A percentile compares a stretch with the other conserved stretches of the same genome.
phyloP scores from a whole-genome alignment of 2,888 invertebrate species.

The Rhopalosiphum nymphaeae region DNA sequence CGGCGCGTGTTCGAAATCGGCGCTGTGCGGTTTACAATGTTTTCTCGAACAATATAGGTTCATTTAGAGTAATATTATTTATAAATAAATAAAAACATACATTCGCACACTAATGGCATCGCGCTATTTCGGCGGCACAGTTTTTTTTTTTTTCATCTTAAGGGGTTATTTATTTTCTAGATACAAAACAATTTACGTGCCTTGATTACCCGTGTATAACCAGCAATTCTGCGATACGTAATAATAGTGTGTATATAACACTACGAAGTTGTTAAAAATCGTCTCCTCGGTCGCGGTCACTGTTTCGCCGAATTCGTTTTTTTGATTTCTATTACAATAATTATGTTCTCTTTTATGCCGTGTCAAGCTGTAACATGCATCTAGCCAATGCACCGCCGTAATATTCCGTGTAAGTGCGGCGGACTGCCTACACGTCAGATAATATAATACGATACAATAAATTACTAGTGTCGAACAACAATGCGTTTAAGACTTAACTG shows the following conservation, averaged over 20 bases:
- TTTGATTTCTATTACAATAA: neutral
- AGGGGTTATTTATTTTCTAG: neutral
- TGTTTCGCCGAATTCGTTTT: neutral
- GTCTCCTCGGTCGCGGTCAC: neutral
- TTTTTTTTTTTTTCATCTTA: neutral
- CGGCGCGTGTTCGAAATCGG: neutral
- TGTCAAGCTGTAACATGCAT: neutral
- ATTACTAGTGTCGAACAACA: constrained; percentile 7
- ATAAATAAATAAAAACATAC: neutral
- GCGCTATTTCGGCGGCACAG: neutral
- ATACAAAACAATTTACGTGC: neutral
- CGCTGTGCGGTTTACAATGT: neutral
- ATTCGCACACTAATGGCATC: neutral
- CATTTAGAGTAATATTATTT: neutral
- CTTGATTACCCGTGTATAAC: neutral
- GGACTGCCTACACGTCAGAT: neutral
- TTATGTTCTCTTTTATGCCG: neutral
- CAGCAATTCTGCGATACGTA: neutral
- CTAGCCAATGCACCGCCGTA: neutral
- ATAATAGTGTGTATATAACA: neutral
- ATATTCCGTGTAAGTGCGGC: neutral
- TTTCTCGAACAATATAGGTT: neutral
- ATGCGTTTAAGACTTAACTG: neutral
- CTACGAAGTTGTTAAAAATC: neutral
- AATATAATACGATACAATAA: neutral